phyloP scores from a whole-genome alignment of 2,113 vertebrate genomes.

The Petaurus breviceps region DNA sequence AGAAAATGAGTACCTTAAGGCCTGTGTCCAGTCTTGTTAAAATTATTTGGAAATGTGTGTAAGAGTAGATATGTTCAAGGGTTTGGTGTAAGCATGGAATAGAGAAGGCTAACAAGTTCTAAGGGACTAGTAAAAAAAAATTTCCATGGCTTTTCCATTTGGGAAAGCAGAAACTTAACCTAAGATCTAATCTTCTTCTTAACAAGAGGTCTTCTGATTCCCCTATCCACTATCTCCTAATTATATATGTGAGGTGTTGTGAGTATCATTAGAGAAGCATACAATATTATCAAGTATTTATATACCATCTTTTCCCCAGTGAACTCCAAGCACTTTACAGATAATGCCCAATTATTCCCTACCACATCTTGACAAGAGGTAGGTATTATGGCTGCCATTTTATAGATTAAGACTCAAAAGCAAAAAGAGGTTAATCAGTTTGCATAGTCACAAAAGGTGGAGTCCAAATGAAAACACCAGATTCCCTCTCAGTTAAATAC shows the following conservation, averaged over 20 bases:
- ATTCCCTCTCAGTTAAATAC: not conserved
- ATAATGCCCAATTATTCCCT: not conserved
- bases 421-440: not conserved
- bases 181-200: not conserved
- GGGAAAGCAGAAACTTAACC: fast-evolving
- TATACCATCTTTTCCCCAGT: not conserved
- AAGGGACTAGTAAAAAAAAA: not conserved
- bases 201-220: not conserved
- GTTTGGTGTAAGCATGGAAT: not conserved
- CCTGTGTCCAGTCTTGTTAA: not conserved
- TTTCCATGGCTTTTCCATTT: not conserved
- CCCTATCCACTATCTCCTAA: not conserved
- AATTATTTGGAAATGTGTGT: not conserved
- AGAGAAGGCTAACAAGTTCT: not conserved
- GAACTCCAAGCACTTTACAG: not conserved
- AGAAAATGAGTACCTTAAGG: not conserved
- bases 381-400: not conserved
- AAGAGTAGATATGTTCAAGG: not conserved
- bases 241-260: not conserved
- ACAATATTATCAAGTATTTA: fast-evolving
- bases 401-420: not conserved
- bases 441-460: not conserved
- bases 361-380: not conserved
- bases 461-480: not conserved
- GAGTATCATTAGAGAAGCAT: not conserved